A percentile compares a stretch with the other conserved stretches of the same genome.
Evolutionary conservation across 2,113 vertebrate species (phyloP).

Genomic region (Morone chrysops): DNA sequence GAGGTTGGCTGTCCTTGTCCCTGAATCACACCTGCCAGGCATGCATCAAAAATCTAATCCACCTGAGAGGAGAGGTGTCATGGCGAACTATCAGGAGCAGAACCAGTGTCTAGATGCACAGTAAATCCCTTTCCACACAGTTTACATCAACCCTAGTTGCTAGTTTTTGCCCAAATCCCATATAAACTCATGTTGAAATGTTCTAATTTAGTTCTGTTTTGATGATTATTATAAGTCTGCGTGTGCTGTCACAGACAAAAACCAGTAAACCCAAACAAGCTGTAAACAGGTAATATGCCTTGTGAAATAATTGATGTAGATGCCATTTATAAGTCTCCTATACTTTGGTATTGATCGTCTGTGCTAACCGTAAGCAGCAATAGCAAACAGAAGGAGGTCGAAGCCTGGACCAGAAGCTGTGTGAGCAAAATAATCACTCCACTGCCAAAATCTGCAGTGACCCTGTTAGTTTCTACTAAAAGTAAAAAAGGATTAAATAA

Average conservation of each 20-base stretch:
- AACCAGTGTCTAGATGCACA: not conserved
- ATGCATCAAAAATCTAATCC: conserved; percentile 27
- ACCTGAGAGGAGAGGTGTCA: conserved; percentile 27
- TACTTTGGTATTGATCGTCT: conserved; percentile 27
- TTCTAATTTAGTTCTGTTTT: not conserved
- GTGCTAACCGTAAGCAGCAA: conserved; percentile 23
- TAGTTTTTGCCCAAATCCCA: not conserved
- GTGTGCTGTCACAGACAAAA: no score
- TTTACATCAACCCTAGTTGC: not conserved
- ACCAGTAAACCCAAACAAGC: no score
- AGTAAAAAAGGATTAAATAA: not conserved
- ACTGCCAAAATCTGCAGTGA: not conserved
- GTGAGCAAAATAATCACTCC: conserved; percentile 7
- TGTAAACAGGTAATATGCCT: not conserved
- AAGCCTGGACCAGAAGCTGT: not conserved
- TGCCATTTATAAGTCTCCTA: not conserved
- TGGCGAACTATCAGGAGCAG: not conserved
- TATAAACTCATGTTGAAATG: not conserved
- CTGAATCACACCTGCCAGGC: conserved; percentile 12
- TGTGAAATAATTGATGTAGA: conserved; percentile 4
- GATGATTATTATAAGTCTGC: not conserved
- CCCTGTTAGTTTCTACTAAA: not conserved
- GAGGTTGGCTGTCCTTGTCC: conserved; percentile 21
- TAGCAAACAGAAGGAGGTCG: not conserved
- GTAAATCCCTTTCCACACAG: not conserved